Evolutionary conservation across 2,888 invertebrate species (phyloP), one percentile per base, ranked within the genome.

Genomic region (Papilio demoleus): DNA sequence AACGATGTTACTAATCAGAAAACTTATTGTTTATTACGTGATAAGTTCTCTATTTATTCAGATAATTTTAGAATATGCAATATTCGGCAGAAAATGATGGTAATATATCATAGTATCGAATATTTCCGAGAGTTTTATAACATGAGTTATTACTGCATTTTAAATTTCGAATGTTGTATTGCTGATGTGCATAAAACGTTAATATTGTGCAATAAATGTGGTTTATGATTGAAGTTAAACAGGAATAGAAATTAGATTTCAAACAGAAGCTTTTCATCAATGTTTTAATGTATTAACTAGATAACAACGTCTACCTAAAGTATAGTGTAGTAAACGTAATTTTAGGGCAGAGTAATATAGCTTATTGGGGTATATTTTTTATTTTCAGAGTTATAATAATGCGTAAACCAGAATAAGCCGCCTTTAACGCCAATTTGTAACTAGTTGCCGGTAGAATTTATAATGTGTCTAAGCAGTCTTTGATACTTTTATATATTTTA

Each of bases 161-260:
- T n/a, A n/a, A n/a, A n/a, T n/a, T n/a, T n/a, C n/a, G n/a, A n/a
- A n/a, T n/a, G n/a, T n/a, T n/a, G n/a, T 24, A 24, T 50, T 50
- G 19, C 45, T 22, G 2, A 50, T 24, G 24, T 11, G 50, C 24
- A n/a, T 27, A n/a, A 27, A 53, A 53, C 3, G 12, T 42, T 4
- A 42, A 42, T 17, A 27, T 53, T 53, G 14, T 24, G 50, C 27
- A 27, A 53, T 27, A n/a, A 50, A 53, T 53, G 24, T 53, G 27
- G 27, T 53, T 53, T 53, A 27, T 53, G 27, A 53, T 53, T n/a
- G 50, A 27, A n/a, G 24, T 27, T 53, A 50, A 50, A 24, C 50
- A 53, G 5, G 14, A 27, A 24, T 27, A n/a, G 12, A 53, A 53
- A 24, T n/a, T 27, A 53, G 50, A 53, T 9, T 0, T 12, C 22